phyloP scores from a whole-genome alignment of 2,888 invertebrate species.

The Myopa testacea region DNA sequence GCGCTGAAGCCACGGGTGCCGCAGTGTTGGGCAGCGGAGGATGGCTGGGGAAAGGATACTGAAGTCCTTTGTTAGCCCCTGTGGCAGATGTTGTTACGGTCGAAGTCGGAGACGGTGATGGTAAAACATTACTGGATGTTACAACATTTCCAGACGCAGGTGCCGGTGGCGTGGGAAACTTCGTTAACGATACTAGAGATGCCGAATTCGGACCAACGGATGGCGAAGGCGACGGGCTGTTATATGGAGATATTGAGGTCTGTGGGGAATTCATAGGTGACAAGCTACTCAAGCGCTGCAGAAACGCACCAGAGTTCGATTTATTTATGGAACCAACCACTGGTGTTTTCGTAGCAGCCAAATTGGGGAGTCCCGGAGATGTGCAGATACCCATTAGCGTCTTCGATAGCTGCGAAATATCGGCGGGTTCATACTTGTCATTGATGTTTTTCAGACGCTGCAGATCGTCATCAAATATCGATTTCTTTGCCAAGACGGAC shows the following conservation, averaged over 20 bases:
- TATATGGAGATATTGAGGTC: conserved; percentile 66
- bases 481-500: conserved; percentile 89
- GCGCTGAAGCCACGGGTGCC: conserved; percentile 58
- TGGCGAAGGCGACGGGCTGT: conserved; percentile 67
- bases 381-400: conserved; percentile 55
- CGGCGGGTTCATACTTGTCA: conserved; percentile 80
- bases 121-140: conserved; percentile 32
- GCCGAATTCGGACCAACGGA: conserved; percentile 53
- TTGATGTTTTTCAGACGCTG: conserved; percentile 86
- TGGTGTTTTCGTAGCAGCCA: conserved; percentile 44
- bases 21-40: conserved; percentile 73
- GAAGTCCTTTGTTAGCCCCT: conserved; percentile 69
- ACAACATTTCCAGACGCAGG: neutral
- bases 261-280: conserved; percentile 69
- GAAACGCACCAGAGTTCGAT: conserved; percentile 51
- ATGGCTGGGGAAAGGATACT: conserved; percentile 84
- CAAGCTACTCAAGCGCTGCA: conserved; percentile 64
- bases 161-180: neutral
- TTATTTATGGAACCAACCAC: conserved; percentile 48
- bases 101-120: conserved; percentile 48
- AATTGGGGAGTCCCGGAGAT: conserved; percentile 48
- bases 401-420: conserved; percentile 52
- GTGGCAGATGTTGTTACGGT: conserved; percentile 42
- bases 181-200: conserved; percentile 14
- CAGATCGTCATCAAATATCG: conserved; percentile 95